These are phyloP conservation scores for Scortum barcoo DNA, from an alignment of 2,113 vertebrate species.

Conservation along the genomic window DNA sequence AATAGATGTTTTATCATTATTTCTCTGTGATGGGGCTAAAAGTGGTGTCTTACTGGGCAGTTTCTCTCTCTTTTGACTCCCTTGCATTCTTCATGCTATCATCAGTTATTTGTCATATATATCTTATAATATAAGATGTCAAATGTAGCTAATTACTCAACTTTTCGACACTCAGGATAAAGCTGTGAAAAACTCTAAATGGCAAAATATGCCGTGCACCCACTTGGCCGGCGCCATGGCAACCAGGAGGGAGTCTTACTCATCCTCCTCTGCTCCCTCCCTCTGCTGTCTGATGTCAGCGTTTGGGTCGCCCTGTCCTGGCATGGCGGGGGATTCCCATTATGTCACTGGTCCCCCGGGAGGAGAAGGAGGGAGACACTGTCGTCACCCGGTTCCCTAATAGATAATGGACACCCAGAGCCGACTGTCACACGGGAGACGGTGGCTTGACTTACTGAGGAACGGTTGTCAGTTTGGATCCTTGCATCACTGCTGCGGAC, in stretches of 20 bases:
- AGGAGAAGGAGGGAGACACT: slow-evolving; percentile 23
- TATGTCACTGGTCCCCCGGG: slow-evolving; percentile 61
- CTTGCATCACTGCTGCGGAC: slow-evolving; percentile 12
- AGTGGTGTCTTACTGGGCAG: not conserved
- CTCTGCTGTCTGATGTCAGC: slow-evolving; percentile 59
- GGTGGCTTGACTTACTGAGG: slow-evolving; percentile 16
- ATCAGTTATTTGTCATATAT: not conserved
- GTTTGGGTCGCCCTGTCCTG: slow-evolving; percentile 22
- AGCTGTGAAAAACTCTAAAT: not conserved
- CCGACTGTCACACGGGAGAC: slow-evolving; percentile 45
- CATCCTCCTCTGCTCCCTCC: slow-evolving; percentile 20
- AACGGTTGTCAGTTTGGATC: slow-evolving; percentile 23
- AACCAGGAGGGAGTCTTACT: not conserved
- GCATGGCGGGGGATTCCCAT: slow-evolving; percentile 64
- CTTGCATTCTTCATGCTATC: not conserved
- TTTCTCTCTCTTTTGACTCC: not conserved
- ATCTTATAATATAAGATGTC: not conserved
- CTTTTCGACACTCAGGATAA: not conserved
- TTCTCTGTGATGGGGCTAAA: not conserved
- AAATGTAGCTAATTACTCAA: not conserved
- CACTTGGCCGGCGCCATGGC: not conserved
- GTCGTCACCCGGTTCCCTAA: slow-evolving; percentile 31
- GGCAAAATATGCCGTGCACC: too few relatives aligned
- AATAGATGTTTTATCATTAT: too few relatives aligned
- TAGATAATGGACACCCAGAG: slow-evolving; percentile 56